phyloP scores from a whole-genome alignment of 2,888 invertebrate genomes.

The Eremobia ochroleuca region DNA sequence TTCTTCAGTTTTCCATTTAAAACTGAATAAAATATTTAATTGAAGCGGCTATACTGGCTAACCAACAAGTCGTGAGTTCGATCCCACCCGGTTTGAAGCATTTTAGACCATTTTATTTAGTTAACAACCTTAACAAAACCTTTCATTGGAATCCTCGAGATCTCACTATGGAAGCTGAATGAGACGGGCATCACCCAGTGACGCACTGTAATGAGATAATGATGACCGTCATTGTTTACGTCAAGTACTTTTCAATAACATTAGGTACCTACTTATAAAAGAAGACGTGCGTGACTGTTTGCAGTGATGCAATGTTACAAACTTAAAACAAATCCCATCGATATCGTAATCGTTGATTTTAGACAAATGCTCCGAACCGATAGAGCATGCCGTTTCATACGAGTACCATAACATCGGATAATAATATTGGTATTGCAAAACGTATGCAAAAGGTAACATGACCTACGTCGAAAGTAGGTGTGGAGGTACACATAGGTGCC shows the following conservation, averaged over 20 bases:
- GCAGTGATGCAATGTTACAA: background rate
- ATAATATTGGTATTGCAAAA: background rate
- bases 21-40: background rate
- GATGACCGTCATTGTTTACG: slow-evolving; percentile 21
- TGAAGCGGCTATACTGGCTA: background rate
- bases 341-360: background rate
- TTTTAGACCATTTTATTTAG: background rate
- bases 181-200: background rate
- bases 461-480: background rate
- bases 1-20: too few relatives aligned
- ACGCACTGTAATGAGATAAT: slow-evolving; percentile 14
- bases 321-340: slow-evolving; percentile 2
- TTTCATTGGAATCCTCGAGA: background rate
- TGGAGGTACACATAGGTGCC: background rate
- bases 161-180: background rate
- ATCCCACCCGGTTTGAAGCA: background rate
- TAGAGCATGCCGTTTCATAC: background rate
- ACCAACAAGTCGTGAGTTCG: background rate
- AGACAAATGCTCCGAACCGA: background rate
- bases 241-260: slow-evolving; percentile 21
- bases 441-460: background rate
- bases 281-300: slow-evolving; percentile 13
- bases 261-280: background rate
- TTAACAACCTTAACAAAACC: background rate
- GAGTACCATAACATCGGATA: background rate